A percentile compares a stretch with the other conserved stretches of the same genome.
These are phyloP conservation scores for Podarcis lilfordi DNA, from an alignment of 2,797 vertebrate genomes.

Conservation along the genomic window DNA sequence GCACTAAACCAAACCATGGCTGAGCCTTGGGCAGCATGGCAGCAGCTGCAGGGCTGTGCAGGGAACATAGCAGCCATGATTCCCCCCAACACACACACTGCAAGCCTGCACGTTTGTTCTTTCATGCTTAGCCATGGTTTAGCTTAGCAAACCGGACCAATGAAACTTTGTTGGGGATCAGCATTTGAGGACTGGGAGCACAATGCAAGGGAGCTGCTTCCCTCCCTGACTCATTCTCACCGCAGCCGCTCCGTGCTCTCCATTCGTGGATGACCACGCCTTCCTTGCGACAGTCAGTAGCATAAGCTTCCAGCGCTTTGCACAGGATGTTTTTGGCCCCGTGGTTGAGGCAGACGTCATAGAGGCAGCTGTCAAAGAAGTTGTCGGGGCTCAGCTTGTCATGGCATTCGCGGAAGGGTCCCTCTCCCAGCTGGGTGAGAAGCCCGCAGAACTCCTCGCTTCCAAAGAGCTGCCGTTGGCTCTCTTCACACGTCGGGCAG, in stretches of 20 bases:
- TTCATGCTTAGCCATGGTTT: too few relatives aligned
- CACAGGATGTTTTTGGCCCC: conserved; percentile 76
- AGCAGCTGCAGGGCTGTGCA: too few relatives aligned
- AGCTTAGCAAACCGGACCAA: too few relatives aligned
- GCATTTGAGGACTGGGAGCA: too few relatives aligned
- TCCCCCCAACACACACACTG: too few relatives aligned
- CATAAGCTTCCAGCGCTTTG: conserved; percentile 74
- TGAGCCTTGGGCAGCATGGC: too few relatives aligned
- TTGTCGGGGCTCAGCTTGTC: conserved; percentile 62
- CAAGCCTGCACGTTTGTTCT: too few relatives aligned
- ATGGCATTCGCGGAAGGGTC: conserved; percentile 78
- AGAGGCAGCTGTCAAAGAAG: conserved; percentile 79
- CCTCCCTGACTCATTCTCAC: conserved; percentile 64
- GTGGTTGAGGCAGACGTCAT: conserved; percentile 77
- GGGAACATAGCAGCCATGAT: too few relatives aligned
- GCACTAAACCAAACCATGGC: too few relatives aligned
- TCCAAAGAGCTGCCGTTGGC: conserved; percentile 35
- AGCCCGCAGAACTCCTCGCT: conserved; percentile 72
- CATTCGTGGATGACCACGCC: conserved; percentile 70
- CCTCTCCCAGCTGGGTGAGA: conserved; percentile 59
- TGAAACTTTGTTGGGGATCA: too few relatives aligned
- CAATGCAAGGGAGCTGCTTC: too few relatives aligned
- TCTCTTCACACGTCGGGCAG: conserved; percentile 72
- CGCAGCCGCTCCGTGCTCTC: conserved; percentile 74
- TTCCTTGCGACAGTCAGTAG: conserved; percentile 72